Evolutionary conservation across 2,797 vertebrate genomes (phyloP), one percentile per base, ranked within the genome.

Genomic region (Orestias chungarensis): DNA sequence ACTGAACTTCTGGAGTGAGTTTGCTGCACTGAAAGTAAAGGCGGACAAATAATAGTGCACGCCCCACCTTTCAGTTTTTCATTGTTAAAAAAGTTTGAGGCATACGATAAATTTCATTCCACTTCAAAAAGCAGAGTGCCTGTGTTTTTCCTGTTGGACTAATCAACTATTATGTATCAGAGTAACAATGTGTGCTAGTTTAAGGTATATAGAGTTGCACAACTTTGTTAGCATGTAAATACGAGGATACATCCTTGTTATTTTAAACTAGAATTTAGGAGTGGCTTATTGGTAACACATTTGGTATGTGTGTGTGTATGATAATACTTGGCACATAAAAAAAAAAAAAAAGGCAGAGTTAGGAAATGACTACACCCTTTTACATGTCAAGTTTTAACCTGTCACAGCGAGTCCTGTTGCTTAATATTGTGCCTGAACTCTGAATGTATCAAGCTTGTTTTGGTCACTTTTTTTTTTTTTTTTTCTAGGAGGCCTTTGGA

Each of bases 401-500:
- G n/a, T n/a, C n/a, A n/a, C n/a, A n/a, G n/a, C n/a, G n/a, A n/a
- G n/a, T n/a, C n/a, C n/a, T n/a, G n/a, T n/a, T n/a, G n/a, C n/a
- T n/a, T n/a, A n/a, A n/a, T n/a, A n/a, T n/a, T n/a, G n/a, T n/a
- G 5, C 11, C 12, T 25, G 23, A 40, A 31, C 42, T 72, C 17
- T 55, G 23, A 50, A 15, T 15, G 50, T 38, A 25, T 52, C 7
- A 12, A 52, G 33, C 33, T 50, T 47, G 47, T 23, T 8, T 47
- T 20, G n/a, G 64, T 71, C n/a, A 6, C 38, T 68, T 78, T 55
- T 87, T 88, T 79, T 20, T 6, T 15, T 11, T 42, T 68, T 76
- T 55, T 87, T 88, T 78, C 20, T 64, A 99, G 98, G 98, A 98
- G 68, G 95, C 96, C 4, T 99, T 94, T 84, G 98, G 98, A 68